phyloP scores from a whole-genome alignment of 2,113 vertebrate species.

The Anolis sagrei region DNA sequence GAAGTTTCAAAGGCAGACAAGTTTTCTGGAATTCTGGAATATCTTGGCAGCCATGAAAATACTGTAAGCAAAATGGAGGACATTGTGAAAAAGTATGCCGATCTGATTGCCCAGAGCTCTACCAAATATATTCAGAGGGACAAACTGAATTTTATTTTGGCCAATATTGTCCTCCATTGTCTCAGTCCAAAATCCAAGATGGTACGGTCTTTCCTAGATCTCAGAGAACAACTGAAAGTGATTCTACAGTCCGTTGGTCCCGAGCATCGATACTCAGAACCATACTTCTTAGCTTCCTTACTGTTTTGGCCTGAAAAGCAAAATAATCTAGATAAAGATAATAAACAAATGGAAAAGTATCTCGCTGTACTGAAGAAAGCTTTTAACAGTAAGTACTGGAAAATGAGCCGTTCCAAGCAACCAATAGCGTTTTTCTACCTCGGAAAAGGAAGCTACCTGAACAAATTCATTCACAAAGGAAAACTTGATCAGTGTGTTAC shows the following conservation, averaged over 20 bases:
- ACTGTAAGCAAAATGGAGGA: slow-evolving; percentile 54
- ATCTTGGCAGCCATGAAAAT: slow-evolving; percentile 59
- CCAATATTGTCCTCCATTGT: slow-evolving; percentile 74
- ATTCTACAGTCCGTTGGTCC: slow-evolving; percentile 41
- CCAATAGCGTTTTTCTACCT: slow-evolving; percentile 71
- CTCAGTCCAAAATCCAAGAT: slow-evolving; percentile 64
- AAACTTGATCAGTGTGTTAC: slow-evolving; percentile 64
- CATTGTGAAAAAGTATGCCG: slow-evolving; percentile 57
- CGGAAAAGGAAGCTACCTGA: slow-evolving; percentile 45
- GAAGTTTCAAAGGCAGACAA: slow-evolving; percentile 65
- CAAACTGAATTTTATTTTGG: slow-evolving; percentile 77
- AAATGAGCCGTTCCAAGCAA: slow-evolving; percentile 63
- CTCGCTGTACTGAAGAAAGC: slow-evolving; percentile 49
- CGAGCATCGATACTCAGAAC: slow-evolving; percentile 44
- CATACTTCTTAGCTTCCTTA: slow-evolving; percentile 74
- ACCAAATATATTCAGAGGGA: slow-evolving; percentile 56
- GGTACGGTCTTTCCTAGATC: slow-evolving; percentile 2
- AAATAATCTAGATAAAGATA: slow-evolving; percentile 64
- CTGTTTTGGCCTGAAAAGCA: slow-evolving; percentile 72
- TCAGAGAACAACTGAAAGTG: slow-evolving; percentile 65
- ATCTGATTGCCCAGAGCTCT: slow-evolving; percentile 56
- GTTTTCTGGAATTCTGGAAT: slow-evolving; percentile 74
- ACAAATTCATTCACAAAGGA: slow-evolving; percentile 68
- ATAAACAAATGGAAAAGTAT: slow-evolving; percentile 59
- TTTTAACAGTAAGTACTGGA: slow-evolving; percentile 60